Base-by-base conservation (phyloP, 2,888 invertebrate genomes). In the Selenia dentaria region DNA sequence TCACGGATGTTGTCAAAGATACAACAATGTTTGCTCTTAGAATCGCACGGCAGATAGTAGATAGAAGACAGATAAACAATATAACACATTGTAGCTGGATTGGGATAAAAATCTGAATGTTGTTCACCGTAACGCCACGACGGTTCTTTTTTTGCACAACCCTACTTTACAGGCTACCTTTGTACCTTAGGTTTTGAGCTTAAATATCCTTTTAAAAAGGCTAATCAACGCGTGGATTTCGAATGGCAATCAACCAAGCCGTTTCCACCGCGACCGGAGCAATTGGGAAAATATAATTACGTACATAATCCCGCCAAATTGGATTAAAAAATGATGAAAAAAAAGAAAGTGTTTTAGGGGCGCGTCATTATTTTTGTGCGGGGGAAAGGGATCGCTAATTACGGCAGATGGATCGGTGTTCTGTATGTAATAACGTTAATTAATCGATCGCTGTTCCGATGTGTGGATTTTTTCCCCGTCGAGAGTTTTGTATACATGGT, bases 201-300 rank as follows among this genome's bases (percentile, higher is more conserved):
- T n/a, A n/a, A n/a, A 43, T 33, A 33, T 20, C 59, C 62, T 58
- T 57, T 66, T 71, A 74, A 85, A 87, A 84, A 70, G 81, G 74
- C 87, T 87, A 88, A 88, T 88, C 88, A 87, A 83, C 77, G 61
- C 58, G 51, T 66, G 74, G 77, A 81, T 80, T 82, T 79, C 79
- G 74, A 70, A 68, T 79, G 74, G 84, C 84, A 85, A 88, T 88
- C 86, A 85, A 71, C 65, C 78, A 79, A 67, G 71, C 79, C 79
- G 80, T 80, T 82, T 83, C 79, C 74, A 78, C 74, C 32, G 32
- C 33, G n/a, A 32, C 43, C 70, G 72, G 70, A 75, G 87, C 89
- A 89, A 89, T 89, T 74, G 90, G 86, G 87, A 90, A 90, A 89
- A 89, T 89, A 91, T 91, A 91, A 91, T 91, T 90, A 91, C 91